Conservation (phyloP, 2,797 vertebrate genomes). For the Muraenolepis orangiensis region DNA sequence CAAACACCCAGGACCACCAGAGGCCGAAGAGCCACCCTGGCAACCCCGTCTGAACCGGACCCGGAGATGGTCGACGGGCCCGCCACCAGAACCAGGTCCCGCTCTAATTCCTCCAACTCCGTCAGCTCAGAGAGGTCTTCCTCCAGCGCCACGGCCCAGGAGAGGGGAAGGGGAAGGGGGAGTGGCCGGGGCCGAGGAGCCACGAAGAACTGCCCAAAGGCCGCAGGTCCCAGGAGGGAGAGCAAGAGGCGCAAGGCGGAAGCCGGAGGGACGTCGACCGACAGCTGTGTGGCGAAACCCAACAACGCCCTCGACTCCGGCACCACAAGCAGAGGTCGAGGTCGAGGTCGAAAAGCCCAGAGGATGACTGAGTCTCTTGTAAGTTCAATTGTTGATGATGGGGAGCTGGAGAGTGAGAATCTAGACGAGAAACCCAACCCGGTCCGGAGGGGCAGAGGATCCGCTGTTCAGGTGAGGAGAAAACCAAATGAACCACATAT, state of each 20-base stretch:
- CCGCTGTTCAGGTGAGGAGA: conserved; percentile 28
- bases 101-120: conserved; percentile 68
- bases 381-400: background rate
- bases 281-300: conserved; percentile 1
- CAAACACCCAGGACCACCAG: conserved; percentile 26
- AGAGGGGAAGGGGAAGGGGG: conserved; percentile 37
- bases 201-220: conserved; percentile 24
- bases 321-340: conserved; percentile 25
- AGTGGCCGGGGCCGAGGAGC: conserved; percentile 43
- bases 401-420: conserved; percentile 25
- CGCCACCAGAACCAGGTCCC: conserved; percentile 63
- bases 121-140: conserved; percentile 66
- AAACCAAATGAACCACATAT: background rate
- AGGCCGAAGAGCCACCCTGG: conserved; percentile 43
- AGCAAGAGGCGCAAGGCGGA: conserved; percentile 40
- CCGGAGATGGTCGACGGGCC: conserved; percentile 38
- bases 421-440: conserved; percentile 16
- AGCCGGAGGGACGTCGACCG: conserved; percentile 19
- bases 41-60: conserved; percentile 17
- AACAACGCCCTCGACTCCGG: conserved; percentile 2
- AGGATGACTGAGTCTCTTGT: conserved; percentile 18
- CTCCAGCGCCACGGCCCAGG: conserved; percentile 32
- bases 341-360: conserved; percentile 31
- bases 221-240: conserved; percentile 12
- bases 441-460: conserved; percentile 39